Evolutionary conservation across 1,140 invertebrate genomes (phyloP), one percentile per base, ranked within the genome.

Genomic region (Drosophila equinoxialis): DNA sequence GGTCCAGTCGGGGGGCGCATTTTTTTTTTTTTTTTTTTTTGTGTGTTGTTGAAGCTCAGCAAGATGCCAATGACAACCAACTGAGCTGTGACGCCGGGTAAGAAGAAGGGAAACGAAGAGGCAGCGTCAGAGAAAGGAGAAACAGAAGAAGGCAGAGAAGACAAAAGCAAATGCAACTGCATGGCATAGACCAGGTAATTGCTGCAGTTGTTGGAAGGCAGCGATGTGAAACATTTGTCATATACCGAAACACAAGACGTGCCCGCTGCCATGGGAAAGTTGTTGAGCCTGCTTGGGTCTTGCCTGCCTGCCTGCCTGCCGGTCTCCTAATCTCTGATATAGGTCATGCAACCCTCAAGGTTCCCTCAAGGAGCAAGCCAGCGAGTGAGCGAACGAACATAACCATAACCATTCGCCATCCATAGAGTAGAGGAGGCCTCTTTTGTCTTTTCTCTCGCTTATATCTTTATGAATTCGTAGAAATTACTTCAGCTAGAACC

Each of bases 301-400:
- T 37, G 72, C 14, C 41, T 35, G 41, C 1, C n/a, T 42, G 45
- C 14, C 57, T 59, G 63, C 48, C 39, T 59, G 33, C 33, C 57
- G 13, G 66, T 60, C 67, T 68, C 74, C 68, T 80, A 89, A 87
- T 74, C 83, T 87, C 69, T 87, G 83, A 87, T 87, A 87, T 87
- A 89, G 83, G 83, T 87, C 83, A 87, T 87, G 84, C 83, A 87
- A 87, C 83, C 83, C 84, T 87, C 79, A 87, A 87, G 84, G 83
- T 87, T 87, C 57, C 73, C 66, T 51, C 45, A 51, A 51, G 45
- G 45, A 51, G 45, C 45, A 10, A 51, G 45, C 4, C 1, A 48
- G 2, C 13, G 17, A 51, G 45, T 2, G 45, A 48, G 45, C 17
- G 65, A 62, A 75, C 82, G 78, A 64, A 61, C 65, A 64, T 45